These are phyloP conservation scores for Portevinia maculata DNA, from an alignment of 2,888 invertebrate species.

Conservation along the genomic window DNA sequence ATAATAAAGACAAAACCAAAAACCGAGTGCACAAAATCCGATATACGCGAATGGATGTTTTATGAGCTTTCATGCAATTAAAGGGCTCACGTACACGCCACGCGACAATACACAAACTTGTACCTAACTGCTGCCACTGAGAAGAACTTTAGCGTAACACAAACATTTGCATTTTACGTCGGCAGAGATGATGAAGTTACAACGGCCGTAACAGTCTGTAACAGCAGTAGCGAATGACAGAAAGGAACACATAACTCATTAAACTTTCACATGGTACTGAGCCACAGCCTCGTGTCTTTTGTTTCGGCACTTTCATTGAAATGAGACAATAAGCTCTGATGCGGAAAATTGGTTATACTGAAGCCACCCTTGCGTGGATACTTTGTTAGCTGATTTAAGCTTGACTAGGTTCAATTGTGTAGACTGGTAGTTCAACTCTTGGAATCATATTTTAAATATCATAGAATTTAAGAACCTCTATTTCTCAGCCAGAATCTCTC, in stretches of 20 bases:
- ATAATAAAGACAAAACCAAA: conserved; percentile 23
- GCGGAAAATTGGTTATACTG: conserved; percentile 20
- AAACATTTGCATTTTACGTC: conserved; percentile 68
- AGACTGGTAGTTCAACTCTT: conserved; percentile 12
- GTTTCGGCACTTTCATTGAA: conserved; percentile 22
- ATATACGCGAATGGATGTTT: conserved; percentile 2
- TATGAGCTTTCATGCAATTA: conserved; percentile 61
- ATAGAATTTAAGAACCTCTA: not conserved
- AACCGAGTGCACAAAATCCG: conserved; percentile 47
- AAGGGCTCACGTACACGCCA: conserved; percentile 49
- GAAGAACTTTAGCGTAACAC: conserved; percentile 58
- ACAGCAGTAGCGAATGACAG: conserved; percentile 35
- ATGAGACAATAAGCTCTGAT: conserved; percentile 45
- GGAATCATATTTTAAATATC: conserved; percentile 31
- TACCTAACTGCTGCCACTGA: conserved; percentile 24
- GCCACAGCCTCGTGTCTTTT: conserved; percentile 39
- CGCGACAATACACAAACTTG: conserved; percentile 19
- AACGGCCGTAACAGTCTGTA: conserved; percentile 7
- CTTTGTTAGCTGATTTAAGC: conserved; percentile 38
- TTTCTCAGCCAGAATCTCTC: not conserved
- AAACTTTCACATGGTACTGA: conserved; percentile 57
- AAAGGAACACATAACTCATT: conserved; percentile 69
- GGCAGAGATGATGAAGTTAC: conserved; percentile 46
- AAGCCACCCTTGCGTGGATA: not conserved
- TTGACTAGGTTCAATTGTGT: conserved; percentile 26